Evolutionary conservation across 1,140 invertebrate genomes (phyloP), one percentile per base, ranked within the genome.

Genomic region (Steinernema khuongi): DNA sequence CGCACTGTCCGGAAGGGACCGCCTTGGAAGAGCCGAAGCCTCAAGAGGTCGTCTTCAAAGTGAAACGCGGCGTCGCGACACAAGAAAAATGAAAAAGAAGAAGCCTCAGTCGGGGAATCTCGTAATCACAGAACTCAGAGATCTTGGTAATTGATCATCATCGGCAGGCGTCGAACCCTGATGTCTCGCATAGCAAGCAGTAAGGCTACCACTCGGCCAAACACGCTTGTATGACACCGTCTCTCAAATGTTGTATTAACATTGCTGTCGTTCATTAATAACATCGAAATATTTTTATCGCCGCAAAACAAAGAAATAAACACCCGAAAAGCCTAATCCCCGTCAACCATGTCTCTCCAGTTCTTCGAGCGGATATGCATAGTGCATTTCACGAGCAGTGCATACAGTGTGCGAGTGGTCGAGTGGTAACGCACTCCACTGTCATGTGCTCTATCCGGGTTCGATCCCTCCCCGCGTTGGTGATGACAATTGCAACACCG

Each of bases 91-190:
- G 7, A 7, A 60, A 60, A 60, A 11, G 26, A 14, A 60, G 26
- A 22, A 60, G 50, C 50, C 50, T 60, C 50, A 60, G 50, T 60
- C 50, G 50, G 50, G 50, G 50, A 60, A 60, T 60, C 50, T 26
- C 26, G 11, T 60, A 11, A 60, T 60, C 50, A 17, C 11, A 26
- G 50, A 7, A 22, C 4, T 60, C 50, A 60, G 50, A 60, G 50
- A 60, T 60, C 50, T 60, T 60, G 50, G 50, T 60, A 60, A 22
- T 11, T 60, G 4, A 60, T 60, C 50, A 60, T 26, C 50, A 41
- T n/a, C 36, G 19, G 50, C 7, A 7, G 50, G 50, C 11, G 26
- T 60, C 50, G 50, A 60, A 60, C 50, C 19, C 50, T 14, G 11
- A 22, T 60, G 7, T 60, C 2, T n/a, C 26, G 50, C 26, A 26